Conservation (phyloP, 2,797 vertebrate species). For the Phalloptychus januarius region DNA sequence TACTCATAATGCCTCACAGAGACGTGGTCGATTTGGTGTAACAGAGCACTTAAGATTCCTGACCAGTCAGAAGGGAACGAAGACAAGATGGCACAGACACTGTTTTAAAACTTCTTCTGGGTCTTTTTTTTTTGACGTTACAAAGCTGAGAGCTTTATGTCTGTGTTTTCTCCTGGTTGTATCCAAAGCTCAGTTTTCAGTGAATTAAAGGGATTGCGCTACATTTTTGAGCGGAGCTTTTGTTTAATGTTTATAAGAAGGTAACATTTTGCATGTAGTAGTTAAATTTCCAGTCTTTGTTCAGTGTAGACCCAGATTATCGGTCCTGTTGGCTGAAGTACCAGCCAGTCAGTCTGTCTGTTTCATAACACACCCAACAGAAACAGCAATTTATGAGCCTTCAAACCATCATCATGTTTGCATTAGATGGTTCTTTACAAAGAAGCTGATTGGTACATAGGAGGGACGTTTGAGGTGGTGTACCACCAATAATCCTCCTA, state of each 20-base stretch:
- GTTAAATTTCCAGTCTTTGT: neutral
- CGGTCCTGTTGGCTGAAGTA: neutral
- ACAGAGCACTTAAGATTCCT: neutral
- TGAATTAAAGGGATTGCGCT: neutral
- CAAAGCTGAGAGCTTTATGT: neutral
- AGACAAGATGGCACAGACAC: neutral
- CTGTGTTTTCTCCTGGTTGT: neutral
- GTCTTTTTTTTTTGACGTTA: too few relatives aligned
- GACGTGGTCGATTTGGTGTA: neutral
- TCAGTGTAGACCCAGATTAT: neutral
- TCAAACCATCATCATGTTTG: neutral
- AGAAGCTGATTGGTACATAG: neutral
- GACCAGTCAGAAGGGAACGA: neutral
- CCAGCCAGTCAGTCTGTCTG: neutral
- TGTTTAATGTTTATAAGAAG: neutral
- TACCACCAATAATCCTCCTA: neutral
- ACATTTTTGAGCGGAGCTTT: neutral
- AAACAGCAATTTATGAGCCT: neutral
- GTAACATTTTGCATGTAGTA: neutral
- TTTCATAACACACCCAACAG: neutral
- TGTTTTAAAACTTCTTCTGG: too few relatives aligned
- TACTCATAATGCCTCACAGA: neutral
- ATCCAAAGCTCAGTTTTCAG: neutral
- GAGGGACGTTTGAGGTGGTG: neutral
- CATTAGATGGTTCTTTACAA: neutral